Conservation (phyloP, 1,140 invertebrate genomes). For the Palaemon carinicauda region DNA sequence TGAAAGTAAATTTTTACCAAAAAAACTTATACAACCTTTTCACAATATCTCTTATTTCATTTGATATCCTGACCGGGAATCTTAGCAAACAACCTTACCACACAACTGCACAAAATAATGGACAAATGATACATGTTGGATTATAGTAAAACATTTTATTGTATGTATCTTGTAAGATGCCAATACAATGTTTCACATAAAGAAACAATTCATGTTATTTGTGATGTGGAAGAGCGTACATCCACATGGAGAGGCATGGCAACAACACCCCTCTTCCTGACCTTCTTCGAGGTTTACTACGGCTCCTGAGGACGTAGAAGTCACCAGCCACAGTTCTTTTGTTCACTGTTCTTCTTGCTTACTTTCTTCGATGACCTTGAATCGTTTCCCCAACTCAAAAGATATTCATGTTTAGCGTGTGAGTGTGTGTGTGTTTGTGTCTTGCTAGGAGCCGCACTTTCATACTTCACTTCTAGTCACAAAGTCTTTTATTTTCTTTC, state of each 20-base stretch:
- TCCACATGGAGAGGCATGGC: neutral
- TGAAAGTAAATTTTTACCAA: too few relatives aligned
- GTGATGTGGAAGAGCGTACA: neutral
- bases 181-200: constrained; percentile 13
- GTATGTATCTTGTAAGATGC: constrained; percentile 23
- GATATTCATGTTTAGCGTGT: neutral
- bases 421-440: neutral
- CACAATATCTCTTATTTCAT: too few relatives aligned
- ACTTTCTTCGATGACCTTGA: too few relatives aligned
- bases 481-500: neutral
- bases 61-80: too few relatives aligned
- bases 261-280: neutral
- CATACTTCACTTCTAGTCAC: neutral
- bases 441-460: neutral
- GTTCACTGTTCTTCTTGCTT: too few relatives aligned
- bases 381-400: neutral
- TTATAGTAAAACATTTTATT: constrained; percentile 41
- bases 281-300: too few relatives aligned
- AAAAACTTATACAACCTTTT: too few relatives aligned
- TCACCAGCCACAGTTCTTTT: too few relatives aligned
- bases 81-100: too few relatives aligned
- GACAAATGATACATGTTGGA: neutral
- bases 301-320: too few relatives aligned
- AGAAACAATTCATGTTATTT: neutral
- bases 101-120: neutral